Conservation (phyloP, 2,113 vertebrate species). For the Brachypteracias leptosomus region DNA sequence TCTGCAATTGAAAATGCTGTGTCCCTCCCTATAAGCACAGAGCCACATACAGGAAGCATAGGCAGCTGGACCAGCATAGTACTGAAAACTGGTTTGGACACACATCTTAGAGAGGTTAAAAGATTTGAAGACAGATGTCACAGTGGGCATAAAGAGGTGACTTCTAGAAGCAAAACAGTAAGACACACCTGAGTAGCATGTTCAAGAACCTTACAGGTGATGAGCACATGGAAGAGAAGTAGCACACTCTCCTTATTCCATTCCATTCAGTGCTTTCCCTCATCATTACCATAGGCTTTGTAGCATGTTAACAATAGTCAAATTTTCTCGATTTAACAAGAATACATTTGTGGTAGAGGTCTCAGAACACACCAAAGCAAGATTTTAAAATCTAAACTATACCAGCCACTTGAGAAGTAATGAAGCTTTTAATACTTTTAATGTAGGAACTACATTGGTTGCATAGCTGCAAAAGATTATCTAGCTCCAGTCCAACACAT, state of each 20-base stretch:
- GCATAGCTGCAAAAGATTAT: background rate
- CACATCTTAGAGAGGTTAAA: background rate
- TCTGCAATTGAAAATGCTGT: background rate
- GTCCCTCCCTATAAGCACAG: background rate
- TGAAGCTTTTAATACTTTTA: background rate
- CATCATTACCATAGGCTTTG: background rate
- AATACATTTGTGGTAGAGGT: background rate
- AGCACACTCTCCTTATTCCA: background rate
- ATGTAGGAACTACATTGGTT: background rate
- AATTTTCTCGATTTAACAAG: background rate
- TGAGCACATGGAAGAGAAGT: background rate
- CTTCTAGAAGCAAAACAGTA: background rate
- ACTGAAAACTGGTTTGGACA: background rate
- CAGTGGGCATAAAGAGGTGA: background rate
- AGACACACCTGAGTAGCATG: background rate
- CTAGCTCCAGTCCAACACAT: background rate
- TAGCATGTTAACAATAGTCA: background rate
- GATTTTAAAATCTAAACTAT: background rate
- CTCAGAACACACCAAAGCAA: background rate
- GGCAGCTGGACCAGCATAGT: background rate
- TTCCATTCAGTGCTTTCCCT: background rate
- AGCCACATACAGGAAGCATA: background rate
- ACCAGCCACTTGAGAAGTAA: background rate
- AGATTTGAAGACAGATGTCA: background rate
- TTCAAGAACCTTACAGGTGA: background rate